Conservation (phyloP, 2,888 invertebrate species). For the Phengaris alcon region DNA sequence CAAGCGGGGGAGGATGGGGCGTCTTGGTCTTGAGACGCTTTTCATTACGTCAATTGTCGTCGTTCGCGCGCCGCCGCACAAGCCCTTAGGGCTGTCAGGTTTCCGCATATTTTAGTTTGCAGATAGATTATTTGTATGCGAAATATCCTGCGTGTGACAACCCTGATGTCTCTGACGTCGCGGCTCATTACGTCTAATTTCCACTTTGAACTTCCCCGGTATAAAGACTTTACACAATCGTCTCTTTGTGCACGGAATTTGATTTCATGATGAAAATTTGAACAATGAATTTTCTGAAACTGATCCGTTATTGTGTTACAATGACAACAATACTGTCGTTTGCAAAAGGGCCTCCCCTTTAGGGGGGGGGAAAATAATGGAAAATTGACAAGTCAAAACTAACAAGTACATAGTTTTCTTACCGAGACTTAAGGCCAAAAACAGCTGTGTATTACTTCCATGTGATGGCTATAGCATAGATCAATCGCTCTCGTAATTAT, state of each 20-base stretch:
- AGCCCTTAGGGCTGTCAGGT: constrained; percentile 17
- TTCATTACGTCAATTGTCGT: constrained; percentile 62
- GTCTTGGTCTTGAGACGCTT: constrained; percentile 47
- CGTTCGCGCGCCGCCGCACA: constrained; percentile 44
- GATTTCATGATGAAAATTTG: neutral
- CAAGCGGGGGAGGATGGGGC: neutral
- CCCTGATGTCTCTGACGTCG: neutral
- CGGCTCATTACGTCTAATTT: constrained; percentile 14
- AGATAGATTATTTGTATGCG: neutral
- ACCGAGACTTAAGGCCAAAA: too few species aligned
- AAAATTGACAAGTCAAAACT: too few species aligned
- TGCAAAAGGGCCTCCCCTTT: too few species aligned
- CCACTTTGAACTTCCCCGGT: neutral
- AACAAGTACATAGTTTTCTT: too few species aligned
- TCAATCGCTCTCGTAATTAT: neutral
- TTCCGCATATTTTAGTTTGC: neutral
- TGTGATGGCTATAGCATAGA: too few species aligned
- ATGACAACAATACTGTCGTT: neutral
- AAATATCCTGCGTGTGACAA: neutral
- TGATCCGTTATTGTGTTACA: neutral
- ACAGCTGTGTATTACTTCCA: too few species aligned
- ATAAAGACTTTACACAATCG: neutral
- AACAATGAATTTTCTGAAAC: neutral
- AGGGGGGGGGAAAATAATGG: too few species aligned
- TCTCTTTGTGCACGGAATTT: neutral